Percentiles rank a stretch among this genome's conserved stretches.
These are phyloP conservation scores for Brotula barbata DNA, from an alignment of 2,797 vertebrate genomes.

Conservation along the genomic window DNA sequence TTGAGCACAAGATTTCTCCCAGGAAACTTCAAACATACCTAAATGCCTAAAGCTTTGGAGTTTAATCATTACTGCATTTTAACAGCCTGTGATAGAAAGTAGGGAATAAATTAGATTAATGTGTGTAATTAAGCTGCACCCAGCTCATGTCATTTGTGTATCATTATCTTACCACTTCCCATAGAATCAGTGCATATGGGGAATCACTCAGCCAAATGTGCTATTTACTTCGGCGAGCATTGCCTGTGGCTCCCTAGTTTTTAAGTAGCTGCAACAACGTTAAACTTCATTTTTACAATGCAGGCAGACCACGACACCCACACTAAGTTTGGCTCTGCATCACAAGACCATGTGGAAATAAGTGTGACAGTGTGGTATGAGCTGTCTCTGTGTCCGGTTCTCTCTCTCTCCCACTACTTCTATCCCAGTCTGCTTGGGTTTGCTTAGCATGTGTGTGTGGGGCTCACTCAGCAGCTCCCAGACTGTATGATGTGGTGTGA, in stretches of 20 bases:
- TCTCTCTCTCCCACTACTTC: background rate
- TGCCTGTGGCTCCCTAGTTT: constrained; percentile 10
- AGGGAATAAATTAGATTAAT: background rate
- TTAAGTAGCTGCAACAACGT: constrained; percentile 14
- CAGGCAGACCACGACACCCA: constrained; percentile 51
- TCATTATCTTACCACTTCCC: constrained; percentile 6
- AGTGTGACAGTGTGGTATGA: constrained; percentile 45
- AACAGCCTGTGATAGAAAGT: background rate
- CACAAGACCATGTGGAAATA: constrained; percentile 51
- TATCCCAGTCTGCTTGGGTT: constrained; percentile 1
- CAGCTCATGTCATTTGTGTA: background rate
- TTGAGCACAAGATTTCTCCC: constrained; percentile 16
- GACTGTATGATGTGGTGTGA: constrained; percentile 48
- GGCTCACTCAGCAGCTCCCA: constrained; percentile 25
- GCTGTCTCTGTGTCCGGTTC: constrained; percentile 17
- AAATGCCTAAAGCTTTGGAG: constrained; percentile 1
- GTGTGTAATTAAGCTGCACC: background rate
- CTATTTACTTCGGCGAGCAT: constrained; percentile 9
- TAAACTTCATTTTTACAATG: constrained; percentile 25
- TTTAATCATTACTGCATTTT: constrained; percentile 6
- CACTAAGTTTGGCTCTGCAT: constrained; percentile 51
- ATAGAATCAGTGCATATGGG: background rate
- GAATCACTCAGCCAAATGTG: constrained; percentile 2
- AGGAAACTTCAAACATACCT: constrained; percentile 12
- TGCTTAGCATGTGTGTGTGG: constrained; percentile 15